Percentiles rank a stretch among this genome's conserved stretches.
phyloP scores from a whole-genome alignment of 1,140 invertebrate species.

The Coelopa frigida region DNA sequence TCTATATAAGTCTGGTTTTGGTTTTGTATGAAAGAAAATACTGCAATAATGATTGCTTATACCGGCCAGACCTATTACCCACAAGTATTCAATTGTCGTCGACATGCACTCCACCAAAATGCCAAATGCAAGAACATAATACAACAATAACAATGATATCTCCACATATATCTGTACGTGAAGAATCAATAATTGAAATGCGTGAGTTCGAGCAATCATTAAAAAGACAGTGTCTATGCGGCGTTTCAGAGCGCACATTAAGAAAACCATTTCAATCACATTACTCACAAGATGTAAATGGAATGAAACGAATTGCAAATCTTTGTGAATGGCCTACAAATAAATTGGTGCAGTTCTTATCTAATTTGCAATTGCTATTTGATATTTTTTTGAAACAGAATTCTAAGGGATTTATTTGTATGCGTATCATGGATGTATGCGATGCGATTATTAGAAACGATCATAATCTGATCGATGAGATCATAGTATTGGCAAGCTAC shows the following conservation, averaged over 20 bases:
- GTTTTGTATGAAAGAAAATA: no score
- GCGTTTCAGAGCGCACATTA: conserved; percentile 61
- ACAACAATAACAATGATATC: no score
- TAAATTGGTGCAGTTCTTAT: conserved; percentile 67
- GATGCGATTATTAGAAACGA: conserved; percentile 72
- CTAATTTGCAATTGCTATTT: conserved; percentile 73
- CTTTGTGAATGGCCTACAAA: conserved; percentile 64
- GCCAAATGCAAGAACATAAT: no score
- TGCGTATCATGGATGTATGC: conserved; percentile 67
- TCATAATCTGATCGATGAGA: conserved; percentile 73
- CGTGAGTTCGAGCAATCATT: conserved; percentile 54
- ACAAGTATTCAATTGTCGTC: no score
- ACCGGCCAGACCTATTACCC: no score
- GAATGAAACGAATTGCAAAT: conserved; percentile 48
- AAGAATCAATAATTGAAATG: no score
- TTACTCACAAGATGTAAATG: conserved; percentile 48
- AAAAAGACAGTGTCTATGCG: conserved; percentile 68
- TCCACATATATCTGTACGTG: no score
- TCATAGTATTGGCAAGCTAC: conserved; percentile 69
- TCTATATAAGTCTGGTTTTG: no score
- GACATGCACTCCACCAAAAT: no score
- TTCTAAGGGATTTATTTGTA: conserved; percentile 69
- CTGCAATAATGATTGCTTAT: no score
- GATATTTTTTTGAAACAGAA: conserved; percentile 80
- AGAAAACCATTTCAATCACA: conserved; percentile 61